Evolutionary conservation across 2,797 vertebrate genomes (phyloP).

Genomic region (Erpetoichthys calabaricus): DNA sequence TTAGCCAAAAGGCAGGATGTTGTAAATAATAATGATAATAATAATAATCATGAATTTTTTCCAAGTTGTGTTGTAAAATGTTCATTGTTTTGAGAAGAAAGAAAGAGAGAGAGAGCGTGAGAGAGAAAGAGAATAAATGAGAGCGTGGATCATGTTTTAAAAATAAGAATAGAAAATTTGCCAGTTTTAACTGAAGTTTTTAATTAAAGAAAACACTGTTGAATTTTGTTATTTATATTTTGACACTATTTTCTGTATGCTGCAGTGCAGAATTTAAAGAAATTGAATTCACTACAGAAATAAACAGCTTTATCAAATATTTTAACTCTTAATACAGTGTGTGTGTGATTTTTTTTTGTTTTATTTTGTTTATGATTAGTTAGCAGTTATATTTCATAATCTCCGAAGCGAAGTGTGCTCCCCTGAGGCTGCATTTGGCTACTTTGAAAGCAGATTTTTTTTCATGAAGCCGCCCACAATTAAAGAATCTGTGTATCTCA

Average conservation of each 20-base stretch:
- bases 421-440: too few relatives aligned
- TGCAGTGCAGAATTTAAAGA: slow-evolving; percentile 60
- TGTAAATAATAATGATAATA: slow-evolving; percentile 43
- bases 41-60: slow-evolving; percentile 47
- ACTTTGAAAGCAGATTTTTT: too few relatives aligned
- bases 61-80: slow-evolving; percentile 49
- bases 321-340: slow-evolving; percentile 30
- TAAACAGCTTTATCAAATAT: slow-evolving; percentile 52
- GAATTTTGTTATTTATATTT: slow-evolving; percentile 69
- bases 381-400: too few relatives aligned
- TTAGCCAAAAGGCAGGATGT: slow-evolving; percentile 51
- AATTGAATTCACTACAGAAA: slow-evolving; percentile 60
- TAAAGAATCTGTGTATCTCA: slow-evolving; percentile 37
- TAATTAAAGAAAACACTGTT: slow-evolving; percentile 59
- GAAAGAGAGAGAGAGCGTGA: neutral
- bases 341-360: slow-evolving; percentile 15
- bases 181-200: slow-evolving; percentile 57
- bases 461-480: slow-evolving; percentile 41
- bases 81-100: slow-evolving; percentile 36
- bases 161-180: slow-evolving; percentile 32
- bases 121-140: slow-evolving; percentile 13
- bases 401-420: too few relatives aligned
- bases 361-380: too few relatives aligned
- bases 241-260: slow-evolving; percentile 59
- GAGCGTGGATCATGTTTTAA: slow-evolving; percentile 38